Evolutionary conservation across 2,888 invertebrate species (phyloP), one percentile per base, ranked within the genome.

Genomic region (Ecdyonurus torrentis): DNA sequence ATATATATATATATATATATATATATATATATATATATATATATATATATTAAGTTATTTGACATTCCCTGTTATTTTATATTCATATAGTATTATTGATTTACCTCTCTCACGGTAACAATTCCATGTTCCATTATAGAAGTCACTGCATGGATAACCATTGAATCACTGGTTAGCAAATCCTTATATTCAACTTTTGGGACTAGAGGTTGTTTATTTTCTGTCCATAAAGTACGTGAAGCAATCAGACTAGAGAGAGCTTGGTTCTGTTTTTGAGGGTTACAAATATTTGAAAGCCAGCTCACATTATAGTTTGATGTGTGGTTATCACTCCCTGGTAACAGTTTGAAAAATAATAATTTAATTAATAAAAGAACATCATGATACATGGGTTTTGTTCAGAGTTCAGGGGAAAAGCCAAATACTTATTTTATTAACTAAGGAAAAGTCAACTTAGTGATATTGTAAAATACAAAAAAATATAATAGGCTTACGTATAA

Each of bases 261-360:
- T 5, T 60, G 58, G 1, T 75, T 75, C 20, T 70, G 72, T 23
- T 60, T 25, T n/a, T 2, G 22, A 58, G 62, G 59, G 23, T 63
- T 25, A 53, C 69, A 71, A 53, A 73, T 71, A n/a, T 70, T 70
- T 58, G 72, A 66, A 19, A 84, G 70, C 70, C 82, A 83, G 1
- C 77, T 72, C 0, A 77, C 67, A 25, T 74, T 66, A 67, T 79
- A 84, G 2, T 65, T 69, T 0, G 84, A 83, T 66, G 74, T 68
- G 68, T 85, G 85, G 0, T 73, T 72, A 70, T 84, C 84, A 60
- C 73, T 76, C 84, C 83, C 83, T 83, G 64, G 2, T n/a, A n/a
- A n/a, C n/a, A n/a, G n/a, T n/a, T n/a, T n/a, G n/a, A n/a, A n/a
- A n/a, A n/a, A n/a, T n/a, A n/a, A n/a, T n/a, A n/a, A n/a, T n/a